Conservation (phyloP, 2,888 invertebrate species). For the Liodrosophila aerea region DNA sequence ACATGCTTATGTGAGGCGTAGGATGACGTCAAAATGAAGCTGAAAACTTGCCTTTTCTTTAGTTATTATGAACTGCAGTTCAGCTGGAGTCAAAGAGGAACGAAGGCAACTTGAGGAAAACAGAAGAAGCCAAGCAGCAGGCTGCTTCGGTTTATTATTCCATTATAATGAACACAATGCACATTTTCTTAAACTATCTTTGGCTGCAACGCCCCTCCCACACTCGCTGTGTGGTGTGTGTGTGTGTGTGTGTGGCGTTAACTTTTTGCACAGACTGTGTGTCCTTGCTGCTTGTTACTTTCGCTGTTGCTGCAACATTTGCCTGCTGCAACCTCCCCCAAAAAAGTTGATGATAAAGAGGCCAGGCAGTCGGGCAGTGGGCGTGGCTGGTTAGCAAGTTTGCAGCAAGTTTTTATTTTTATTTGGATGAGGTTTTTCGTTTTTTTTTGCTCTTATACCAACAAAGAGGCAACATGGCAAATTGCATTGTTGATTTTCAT, state of each 20-base stretch:
- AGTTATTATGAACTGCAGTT: conserved; percentile 51
- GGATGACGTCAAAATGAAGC: conserved; percentile 45
- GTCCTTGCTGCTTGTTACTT: conserved; percentile 64
- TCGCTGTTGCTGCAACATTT: conserved; percentile 57
- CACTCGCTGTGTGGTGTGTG: neutral
- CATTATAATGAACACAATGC: conserved; percentile 76
- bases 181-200: conserved; percentile 40
- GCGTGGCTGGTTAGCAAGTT: conserved; percentile 55
- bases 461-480: conserved; percentile 66
- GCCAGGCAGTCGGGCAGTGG: conserved; percentile 20
- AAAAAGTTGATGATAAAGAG: conserved; percentile 52
- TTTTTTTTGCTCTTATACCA: conserved; percentile 29
- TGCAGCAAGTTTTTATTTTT: conserved; percentile 48
- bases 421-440: conserved; percentile 9
- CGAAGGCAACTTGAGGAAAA: conserved; percentile 42
- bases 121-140: conserved; percentile 39
- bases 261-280: conserved; percentile 56
- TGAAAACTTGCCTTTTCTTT: conserved; percentile 39
- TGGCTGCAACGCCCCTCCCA: conserved; percentile 7
- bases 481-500: conserved; percentile 79
- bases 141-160: conserved; percentile 70
- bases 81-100: conserved; percentile 31
- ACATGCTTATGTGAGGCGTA: conserved; percentile 7
- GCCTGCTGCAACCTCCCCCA: conserved; percentile 65
- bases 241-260: conserved; percentile 16